Evolutionary conservation across 2,797 vertebrate species (phyloP), one percentile per base, ranked within the genome.

Genomic region (Sebastiscus albofasciatus): DNA sequence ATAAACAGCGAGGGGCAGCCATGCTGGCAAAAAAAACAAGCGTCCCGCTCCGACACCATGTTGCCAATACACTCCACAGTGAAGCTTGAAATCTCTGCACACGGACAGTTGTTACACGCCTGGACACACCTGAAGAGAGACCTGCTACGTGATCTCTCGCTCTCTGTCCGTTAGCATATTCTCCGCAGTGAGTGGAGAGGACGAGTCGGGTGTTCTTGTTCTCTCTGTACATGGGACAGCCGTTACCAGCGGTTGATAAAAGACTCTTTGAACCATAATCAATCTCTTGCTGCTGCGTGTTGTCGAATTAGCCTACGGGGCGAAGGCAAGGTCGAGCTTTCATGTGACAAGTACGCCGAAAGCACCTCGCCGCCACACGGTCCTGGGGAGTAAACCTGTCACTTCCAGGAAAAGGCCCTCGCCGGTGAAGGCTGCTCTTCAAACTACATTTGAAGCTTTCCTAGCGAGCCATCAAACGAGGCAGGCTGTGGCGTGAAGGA

Each of bases 251-350:
- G 1, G 54, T 73, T 80, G 85, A 93, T 87, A 85, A 93, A 92
- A 89, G 83, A 69, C 66, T 79, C 90, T 91, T 89, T 93, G 82
- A 94, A 88, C 73, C 46, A n/a, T 69, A 84, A 92, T 93, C 92
- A 91, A 89, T 83, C 2, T 64, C 69, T 80, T 5, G n/a, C 72
- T n/a, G 66, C 80, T 24, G 80, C 34, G 14, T 72, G 70, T 79
- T 79, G 75, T 90, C 72, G 89, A 92, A 94, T 93, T 76, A 89
- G 87, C 74, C 71, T 75, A 11, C 4, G 24, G 77, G 75, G 67
- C 58, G 65, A 76, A 5, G 16, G 62, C 83, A 91, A 92, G 89
- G 90, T 89, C 71, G 27, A 75, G 74, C 86, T 90, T 93, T 92
- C 78, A 72, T 80, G 77, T 79, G 67, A 83, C 34, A 69, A 77